These are phyloP conservation scores for Gasterosteus nipponicus DNA, from an alignment of 2,113 vertebrate genomes.

Conservation along the genomic window DNA sequence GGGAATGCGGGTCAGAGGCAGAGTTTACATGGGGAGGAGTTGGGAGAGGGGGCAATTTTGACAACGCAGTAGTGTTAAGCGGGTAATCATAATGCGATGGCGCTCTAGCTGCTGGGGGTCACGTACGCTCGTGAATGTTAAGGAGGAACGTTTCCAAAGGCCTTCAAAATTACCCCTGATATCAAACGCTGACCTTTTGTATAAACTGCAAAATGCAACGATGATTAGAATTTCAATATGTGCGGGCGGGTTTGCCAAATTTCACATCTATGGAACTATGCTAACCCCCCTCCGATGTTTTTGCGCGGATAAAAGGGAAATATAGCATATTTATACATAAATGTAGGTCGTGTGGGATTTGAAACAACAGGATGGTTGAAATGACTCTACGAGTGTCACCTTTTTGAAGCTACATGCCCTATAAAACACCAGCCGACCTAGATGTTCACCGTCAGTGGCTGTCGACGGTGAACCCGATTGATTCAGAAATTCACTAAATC, in stretches of 20 bases:
- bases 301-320: not conserved
- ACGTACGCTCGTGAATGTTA: slow-evolving; percentile 77
- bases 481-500: slow-evolving; percentile 45
- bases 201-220: slow-evolving; percentile 47
- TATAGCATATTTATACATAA: not conserved
- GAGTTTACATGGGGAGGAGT: slow-evolving; percentile 67
- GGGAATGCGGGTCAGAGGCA: slow-evolving; percentile 75
- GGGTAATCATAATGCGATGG: slow-evolving; percentile 70
- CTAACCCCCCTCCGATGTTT: not conserved
- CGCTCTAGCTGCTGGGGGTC: slow-evolving; percentile 72
- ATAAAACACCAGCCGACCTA: slow-evolving; percentile 27
- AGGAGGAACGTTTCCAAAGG: slow-evolving; percentile 69
- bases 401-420: slow-evolving; percentile 18
- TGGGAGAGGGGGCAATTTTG: slow-evolving; percentile 52
- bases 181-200: slow-evolving; percentile 70
- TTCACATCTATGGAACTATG: slow-evolving; percentile 27
- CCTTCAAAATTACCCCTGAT: slow-evolving; percentile 75
- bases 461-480: slow-evolving; percentile 26
- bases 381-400: not conserved
- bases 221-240: slow-evolving; percentile 64
- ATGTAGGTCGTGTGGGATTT: not conserved
- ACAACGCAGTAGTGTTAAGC: slow-evolving; percentile 62
- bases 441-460: slow-evolving; percentile 46
- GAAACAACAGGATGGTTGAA: slow-evolving; percentile 14
- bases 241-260: slow-evolving; percentile 22